Evolutionary conservation across 2,888 invertebrate species (phyloP).

Genomic region (Stenchaetothrips biformis): DNA sequence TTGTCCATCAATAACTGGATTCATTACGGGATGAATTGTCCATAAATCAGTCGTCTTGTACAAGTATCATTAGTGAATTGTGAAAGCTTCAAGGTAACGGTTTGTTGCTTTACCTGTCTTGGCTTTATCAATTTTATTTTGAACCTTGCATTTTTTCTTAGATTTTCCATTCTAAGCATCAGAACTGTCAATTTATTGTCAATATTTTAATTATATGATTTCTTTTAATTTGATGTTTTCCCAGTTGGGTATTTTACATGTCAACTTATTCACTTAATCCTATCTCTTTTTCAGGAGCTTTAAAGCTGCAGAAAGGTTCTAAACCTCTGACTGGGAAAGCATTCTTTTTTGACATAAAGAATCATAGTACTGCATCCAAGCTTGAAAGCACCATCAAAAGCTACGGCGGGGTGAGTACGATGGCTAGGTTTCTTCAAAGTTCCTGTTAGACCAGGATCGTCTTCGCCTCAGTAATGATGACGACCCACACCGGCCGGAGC

Average conservation of each 20-base stretch:
- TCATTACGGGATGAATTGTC: too few relatives aligned
- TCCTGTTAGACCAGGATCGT: background rate
- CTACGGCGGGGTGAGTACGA: conserved; percentile 64
- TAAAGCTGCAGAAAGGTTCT: conserved; percentile 46
- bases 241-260: background rate
- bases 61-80: too few relatives aligned
- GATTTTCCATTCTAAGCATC: background rate
- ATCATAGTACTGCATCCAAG: conserved; percentile 58
- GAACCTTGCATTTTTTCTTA: too few relatives aligned
- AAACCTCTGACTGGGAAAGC: conserved; percentile 61
- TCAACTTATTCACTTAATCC: background rate
- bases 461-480: background rate
- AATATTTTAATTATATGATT: too few relatives aligned
- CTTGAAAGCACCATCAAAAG: conserved; percentile 65
- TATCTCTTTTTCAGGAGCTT: conserved; percentile 35
- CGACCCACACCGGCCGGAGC: background rate
- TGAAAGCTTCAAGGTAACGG: too few relatives aligned
- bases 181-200: background rate
- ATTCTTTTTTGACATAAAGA: conserved; percentile 73
- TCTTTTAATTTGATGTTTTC: background rate
- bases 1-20: too few relatives aligned
- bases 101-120: too few relatives aligned
- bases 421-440: background rate
- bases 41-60: too few relatives aligned
- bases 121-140: too few relatives aligned